Conservation (phyloP, 2,888 invertebrate species). For the Zygogramma bicolorata region DNA sequence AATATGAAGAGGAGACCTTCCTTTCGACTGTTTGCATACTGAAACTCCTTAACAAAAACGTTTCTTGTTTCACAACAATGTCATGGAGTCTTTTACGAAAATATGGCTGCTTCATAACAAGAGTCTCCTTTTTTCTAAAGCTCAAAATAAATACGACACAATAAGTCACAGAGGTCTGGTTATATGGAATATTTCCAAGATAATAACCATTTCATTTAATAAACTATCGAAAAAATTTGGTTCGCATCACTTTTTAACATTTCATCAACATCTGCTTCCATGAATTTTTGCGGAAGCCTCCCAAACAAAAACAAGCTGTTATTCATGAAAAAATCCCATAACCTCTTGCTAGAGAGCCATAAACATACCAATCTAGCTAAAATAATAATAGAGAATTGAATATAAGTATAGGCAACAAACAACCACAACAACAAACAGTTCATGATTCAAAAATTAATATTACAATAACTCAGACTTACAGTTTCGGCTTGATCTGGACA, state of each 20-base stretch:
- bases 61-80: background rate
- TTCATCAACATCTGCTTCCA: background rate
- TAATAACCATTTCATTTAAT: background rate
- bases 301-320: background rate
- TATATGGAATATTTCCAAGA: too few species aligned
- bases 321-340: background rate
- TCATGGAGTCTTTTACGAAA: background rate
- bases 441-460: slow-evolving; percentile 26
- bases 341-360: background rate
- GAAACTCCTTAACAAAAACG: background rate
- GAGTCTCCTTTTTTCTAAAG: too few species aligned
- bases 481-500: slow-evolving; percentile 82
- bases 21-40: background rate
- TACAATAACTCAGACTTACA: slow-evolving; percentile 66
- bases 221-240: background rate
- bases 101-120: background rate
- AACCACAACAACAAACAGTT: slow-evolving; percentile 29
- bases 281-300: background rate
- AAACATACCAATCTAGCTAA: background rate
- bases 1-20: background rate
- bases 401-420: slow-evolving; percentile 20
- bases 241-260: background rate
- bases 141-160: too few species aligned
- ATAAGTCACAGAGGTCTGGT: too few species aligned
- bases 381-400: background rate